Percentiles rank a stretch among this genome's conserved stretches.
Evolutionary conservation across 2,888 invertebrate genomes (phyloP).

Genomic region (Pycnomerus fuliginosus): DNA sequence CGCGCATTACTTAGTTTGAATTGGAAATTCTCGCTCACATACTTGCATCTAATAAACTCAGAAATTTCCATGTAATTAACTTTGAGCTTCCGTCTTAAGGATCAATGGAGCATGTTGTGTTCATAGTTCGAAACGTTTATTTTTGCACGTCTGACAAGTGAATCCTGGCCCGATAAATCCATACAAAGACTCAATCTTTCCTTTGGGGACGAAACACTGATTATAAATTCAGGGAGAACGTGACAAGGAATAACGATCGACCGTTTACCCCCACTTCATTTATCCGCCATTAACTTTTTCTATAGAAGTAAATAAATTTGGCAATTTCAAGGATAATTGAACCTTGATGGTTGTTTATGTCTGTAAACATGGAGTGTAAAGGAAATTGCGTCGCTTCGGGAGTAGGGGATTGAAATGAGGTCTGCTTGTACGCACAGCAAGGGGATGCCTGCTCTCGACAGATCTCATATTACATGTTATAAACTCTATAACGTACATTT

Average conservation of each 20-base stretch:
- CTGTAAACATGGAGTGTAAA: conserved; percentile 38
- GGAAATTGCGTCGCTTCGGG: conserved; percentile 25
- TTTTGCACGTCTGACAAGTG: conserved; percentile 15
- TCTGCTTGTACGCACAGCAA: conserved; percentile 22
- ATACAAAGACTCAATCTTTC: no score
- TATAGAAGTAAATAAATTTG: conserved; percentile 38
- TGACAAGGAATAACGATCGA: background rate
- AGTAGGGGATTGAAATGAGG: conserved; percentile 19
- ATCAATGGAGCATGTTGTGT: conserved; percentile 44
- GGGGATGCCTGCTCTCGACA: conserved; percentile 34
- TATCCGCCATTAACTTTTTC: conserved; percentile 29
- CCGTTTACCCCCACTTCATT: conserved; percentile 22
- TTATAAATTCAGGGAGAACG: conserved; percentile 1
- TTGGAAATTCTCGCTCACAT: conserved; percentile 55
- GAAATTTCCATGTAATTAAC: conserved; percentile 55
- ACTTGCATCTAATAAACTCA: conserved; percentile 54
- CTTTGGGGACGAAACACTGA: no score
- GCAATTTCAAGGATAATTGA: conserved; percentile 44
- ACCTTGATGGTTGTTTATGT: conserved; percentile 41
- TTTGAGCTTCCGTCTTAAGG: conserved; percentile 46
- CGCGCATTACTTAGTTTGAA: conserved; percentile 51
- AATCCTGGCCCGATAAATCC: no score
- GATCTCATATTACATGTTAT: conserved; percentile 37
- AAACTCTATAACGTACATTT: conserved; percentile 14
- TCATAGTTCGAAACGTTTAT: conserved; percentile 29